These are phyloP conservation scores for Artemia sp. DNA, from an alignment of 2,888 invertebrate species.

Conservation along the genomic window DNA sequence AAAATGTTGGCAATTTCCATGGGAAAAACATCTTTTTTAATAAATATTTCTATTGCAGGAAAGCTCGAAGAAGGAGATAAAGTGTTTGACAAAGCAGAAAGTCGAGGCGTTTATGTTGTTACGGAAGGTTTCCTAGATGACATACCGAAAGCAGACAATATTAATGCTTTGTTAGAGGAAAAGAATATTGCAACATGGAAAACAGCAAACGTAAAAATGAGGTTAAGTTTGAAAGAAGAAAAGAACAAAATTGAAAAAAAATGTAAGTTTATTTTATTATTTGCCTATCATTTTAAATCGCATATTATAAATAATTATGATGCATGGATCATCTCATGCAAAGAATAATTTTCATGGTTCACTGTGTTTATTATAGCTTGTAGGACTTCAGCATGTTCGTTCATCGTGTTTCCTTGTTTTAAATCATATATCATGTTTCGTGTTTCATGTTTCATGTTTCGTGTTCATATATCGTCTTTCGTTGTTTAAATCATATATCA, in stretches of 20 bases:
- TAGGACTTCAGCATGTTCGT: too few species aligned
- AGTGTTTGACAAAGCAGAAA: constrained; percentile 47
- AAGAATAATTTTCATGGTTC: too few species aligned
- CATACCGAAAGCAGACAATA: constrained; percentile 40
- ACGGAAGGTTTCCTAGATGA: constrained; percentile 52
- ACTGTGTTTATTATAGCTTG: too few species aligned
- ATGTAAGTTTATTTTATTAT: constrained; percentile 17
- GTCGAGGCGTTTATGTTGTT: constrained; percentile 58
- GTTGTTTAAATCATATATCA: too few species aligned
- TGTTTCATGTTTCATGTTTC: too few species aligned
- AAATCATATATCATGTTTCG: too few species aligned
- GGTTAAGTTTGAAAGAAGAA: constrained; percentile 25
- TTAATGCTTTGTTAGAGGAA: constrained; percentile 44
- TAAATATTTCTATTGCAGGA: constrained; percentile 30
- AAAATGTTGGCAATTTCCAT: too few species aligned
- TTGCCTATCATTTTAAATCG: background rate
- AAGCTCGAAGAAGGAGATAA: constrained; percentile 49
- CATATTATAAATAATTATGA: too few species aligned
- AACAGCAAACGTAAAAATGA: constrained; percentile 42
- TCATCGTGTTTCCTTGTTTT: too few species aligned
- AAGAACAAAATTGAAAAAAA: constrained; percentile 25
- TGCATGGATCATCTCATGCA: too few species aligned
- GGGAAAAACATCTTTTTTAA: too few species aligned
- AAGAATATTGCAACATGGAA: constrained; percentile 69
- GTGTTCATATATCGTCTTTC: too few species aligned